Evolutionary conservation across 2,797 vertebrate species (phyloP), one percentile per base, ranked within the genome.

Genomic region (Myiotriccus ornatus): DNA sequence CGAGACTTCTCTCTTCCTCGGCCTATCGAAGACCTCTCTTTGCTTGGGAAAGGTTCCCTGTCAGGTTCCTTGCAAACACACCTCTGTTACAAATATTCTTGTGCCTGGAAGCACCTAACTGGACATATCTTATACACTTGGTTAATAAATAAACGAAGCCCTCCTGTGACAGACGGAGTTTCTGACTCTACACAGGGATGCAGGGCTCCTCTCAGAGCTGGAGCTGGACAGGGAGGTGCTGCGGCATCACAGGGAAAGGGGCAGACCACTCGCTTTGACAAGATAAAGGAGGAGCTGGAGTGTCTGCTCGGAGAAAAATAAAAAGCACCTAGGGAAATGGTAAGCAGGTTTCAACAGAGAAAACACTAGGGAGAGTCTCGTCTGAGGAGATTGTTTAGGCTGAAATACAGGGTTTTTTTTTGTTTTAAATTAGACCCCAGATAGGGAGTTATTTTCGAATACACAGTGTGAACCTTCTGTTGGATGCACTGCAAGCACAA

Each of bases 81-180:
- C 32, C 53, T 89, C 80, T 90, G n/a, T 56, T 87, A 55, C 39
- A 59, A 84, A 68, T 60, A 70, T 27, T 73, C 39, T 19, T 73
- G 52, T 56, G 57, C 62, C 55, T 1, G 0, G 20, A 79, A n/a
- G 75, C 62, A 53, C 0, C 0, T 35, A 88, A 75, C 57, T 24
- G 19, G 34, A 39, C n/a, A 18, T 65, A 69, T 65, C 70, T 91
- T 50, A 86, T 47, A 63, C 30, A 34, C 24, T 50, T 80, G 30
- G n/a, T 82, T 94, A 94, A 93, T 67, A 90, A 84, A 90, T 22
- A 84, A 88, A 89, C 59, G 88, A 73, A 92, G 43, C 19, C 22
- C n/a, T 86, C 46, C 50, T 56, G 71, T 32, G 62, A 75, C 1
- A 3, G 57, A 35, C 0, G 0, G 69, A 39, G 71, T 11, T 89